Evolutionary conservation across 2,113 vertebrate species (phyloP), one percentile per base, ranked within the genome.

Genomic region (Paramisgurnus dabryanus): DNA sequence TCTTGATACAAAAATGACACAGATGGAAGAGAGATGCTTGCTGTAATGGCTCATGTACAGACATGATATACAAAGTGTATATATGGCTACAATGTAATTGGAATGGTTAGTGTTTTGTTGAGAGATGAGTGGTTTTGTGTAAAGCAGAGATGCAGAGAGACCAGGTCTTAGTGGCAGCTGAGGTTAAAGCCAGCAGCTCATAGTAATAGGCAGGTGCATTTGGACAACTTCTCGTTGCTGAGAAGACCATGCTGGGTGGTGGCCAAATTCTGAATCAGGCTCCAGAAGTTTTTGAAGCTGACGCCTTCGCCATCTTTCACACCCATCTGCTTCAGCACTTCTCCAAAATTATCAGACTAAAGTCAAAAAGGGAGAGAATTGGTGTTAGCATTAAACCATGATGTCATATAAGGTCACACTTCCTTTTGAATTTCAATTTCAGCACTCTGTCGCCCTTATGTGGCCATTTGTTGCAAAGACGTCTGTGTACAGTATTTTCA

Each of bases 261-360:
- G 84, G 93, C 91, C 85, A 92, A 0, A 2, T 78, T 80, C 88
- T 93, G 92, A 87, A 94, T 89, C 6, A 94, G 80, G 76, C 0
- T 86, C 93, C 93, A 94, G 90, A 94, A 94, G 40, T 91, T 84
- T 64, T 85, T 87, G 89, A 94, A 94, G 82, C 90, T 87, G 86
- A 94, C 84, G 58, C 90, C 91, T 69, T 93, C 91, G 1, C 91
- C 92, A 0, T 92, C 91, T 12, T 83, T 88, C 15, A 93, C 91
- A 1, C 91, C 91, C 88, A 94, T 93, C 82, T 88, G 87, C 75
- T 75, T 74, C 79, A 94, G 9, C 69, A 93, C 82, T 5, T 90
- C 88, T 1, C 84, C 17, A n/a, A 93, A 5, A 9, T 88, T 86
- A 3, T 93, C 92, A 4, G 90, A 12, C 78, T 45, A 53, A 8